Evolutionary conservation across 1,140 invertebrate species (phyloP), one percentile per base, ranked within the genome.

Genomic region (Cyphomyrmex costatus): DNA sequence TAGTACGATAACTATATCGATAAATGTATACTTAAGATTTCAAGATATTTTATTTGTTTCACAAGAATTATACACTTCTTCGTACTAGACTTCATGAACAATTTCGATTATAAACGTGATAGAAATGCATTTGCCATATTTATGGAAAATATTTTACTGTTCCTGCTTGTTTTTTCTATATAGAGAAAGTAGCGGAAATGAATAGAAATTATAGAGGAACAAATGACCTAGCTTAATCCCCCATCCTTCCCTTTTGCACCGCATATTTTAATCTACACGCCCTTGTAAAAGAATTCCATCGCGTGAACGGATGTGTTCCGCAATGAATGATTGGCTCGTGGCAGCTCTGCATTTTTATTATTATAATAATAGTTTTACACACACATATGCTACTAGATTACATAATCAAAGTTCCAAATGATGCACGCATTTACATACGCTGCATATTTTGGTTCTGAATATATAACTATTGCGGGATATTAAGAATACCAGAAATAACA

Each of bases 231-330:
- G 24, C 24, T 60, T 82, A n/a, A 68, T 65, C 8, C 24, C 27
- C 76, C 36, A 16, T 66, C 27, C 30, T 27, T 27, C 65, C 21
- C 16, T 5, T 46, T 46, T 30, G 7, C 21, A 42, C 19, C 8
- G 14, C 16, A 60, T 14, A 82, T 82, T 82, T 73, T 83, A 70
- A 83, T 60, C n/a, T 78, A 19, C 73, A 58, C 60, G 42, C 66
- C 24, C 83, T 87, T 83, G 63, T 33, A 24, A 19, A 87, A 51
- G 79, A 85, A 89, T 89, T 74, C n/a, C 6, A 68, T 58, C 19
- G 88, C 85, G 73, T 89, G 89, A 87, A 85, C 63, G 86, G 51
- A 90, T 61, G 80, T 85, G 24, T 60, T 71, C n/a, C 46, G 36
- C 46, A 65, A 66, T 51, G 21, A 76, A 51, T 56, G 14, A 33